Evolutionary conservation across 2,797 vertebrate species (phyloP).

Genomic region (Rhinatrema bivittatum): DNA sequence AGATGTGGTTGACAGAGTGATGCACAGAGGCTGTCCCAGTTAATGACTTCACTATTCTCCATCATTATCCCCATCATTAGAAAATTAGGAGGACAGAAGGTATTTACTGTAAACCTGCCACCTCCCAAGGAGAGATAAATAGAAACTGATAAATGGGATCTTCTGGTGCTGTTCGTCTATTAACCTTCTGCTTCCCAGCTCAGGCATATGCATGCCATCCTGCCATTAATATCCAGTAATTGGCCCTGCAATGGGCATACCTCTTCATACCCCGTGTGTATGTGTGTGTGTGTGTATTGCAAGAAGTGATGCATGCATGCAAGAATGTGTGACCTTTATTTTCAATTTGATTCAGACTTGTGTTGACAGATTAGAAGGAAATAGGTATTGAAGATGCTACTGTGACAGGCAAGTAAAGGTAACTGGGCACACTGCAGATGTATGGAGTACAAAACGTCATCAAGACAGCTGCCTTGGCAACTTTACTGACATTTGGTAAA

Average conservation of each 20-base stretch:
- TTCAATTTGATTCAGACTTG: too few relatives aligned
- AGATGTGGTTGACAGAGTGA: constrained; percentile 94
- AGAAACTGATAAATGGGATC: constrained; percentile 98
- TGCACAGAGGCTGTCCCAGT: constrained; percentile 91
- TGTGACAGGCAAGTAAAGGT: too few relatives aligned
- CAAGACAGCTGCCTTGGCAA: too few relatives aligned
- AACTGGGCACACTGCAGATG: too few relatives aligned
- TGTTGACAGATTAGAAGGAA: too few relatives aligned
- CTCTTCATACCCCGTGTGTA: constrained; percentile 25
- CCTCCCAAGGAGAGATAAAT: constrained; percentile 99
- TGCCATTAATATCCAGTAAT: constrained; percentile 92
- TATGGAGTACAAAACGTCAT: too few relatives aligned
- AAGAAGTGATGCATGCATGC: too few relatives aligned
- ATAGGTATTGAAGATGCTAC: too few relatives aligned
- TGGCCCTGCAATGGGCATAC: constrained; percentile 59
- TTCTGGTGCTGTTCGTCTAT: constrained; percentile 85
- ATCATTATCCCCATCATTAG: constrained; percentile 99
- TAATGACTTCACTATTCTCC: constrained; percentile 98
- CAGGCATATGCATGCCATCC: constrained; percentile 82
- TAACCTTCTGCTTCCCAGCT: constrained; percentile 95
- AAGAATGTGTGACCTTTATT: too few relatives aligned
- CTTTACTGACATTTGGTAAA: too few relatives aligned
- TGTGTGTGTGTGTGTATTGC: too few relatives aligned
- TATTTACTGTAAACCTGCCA: constrained; percentile 99
- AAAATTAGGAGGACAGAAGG: constrained; percentile 99